Evolutionary conservation across 1,140 invertebrate species (phyloP).

Genomic region (Sinonovacula constricta): DNA sequence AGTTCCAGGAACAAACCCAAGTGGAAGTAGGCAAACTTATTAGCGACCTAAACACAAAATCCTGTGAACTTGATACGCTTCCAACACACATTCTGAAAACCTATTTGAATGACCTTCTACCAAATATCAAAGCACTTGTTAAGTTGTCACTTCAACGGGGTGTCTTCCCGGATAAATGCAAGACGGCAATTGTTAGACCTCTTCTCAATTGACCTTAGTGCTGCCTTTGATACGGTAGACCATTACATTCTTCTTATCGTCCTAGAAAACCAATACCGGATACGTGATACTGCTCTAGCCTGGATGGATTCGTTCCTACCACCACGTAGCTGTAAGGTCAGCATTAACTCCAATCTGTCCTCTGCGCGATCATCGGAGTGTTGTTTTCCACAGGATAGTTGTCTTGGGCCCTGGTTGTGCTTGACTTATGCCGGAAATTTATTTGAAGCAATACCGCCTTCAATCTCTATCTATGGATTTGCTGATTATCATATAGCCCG

Average conservation of each 20-base stretch:
- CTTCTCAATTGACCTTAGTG: neutral
- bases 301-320: too few relatives aligned
- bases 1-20: neutral
- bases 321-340: too few relatives aligned
- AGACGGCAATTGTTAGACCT: constrained; percentile 16
- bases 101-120: too few relatives aligned
- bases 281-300: neutral
- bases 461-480: constrained; percentile 4
- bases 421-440: neutral
- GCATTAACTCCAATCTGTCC: neutral
- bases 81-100: too few relatives aligned
- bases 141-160: too few relatives aligned
- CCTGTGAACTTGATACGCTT: too few relatives aligned
- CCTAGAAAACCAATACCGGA: neutral
- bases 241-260: neutral
- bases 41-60: too few relatives aligned
- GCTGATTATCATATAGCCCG: constrained; percentile 1
- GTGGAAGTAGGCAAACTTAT: too few relatives aligned
- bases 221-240: too few relatives aligned
- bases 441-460: neutral
- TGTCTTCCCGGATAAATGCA: neutral
- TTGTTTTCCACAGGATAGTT: neutral
- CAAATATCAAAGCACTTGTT: neutral
- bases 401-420: neutral
- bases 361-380: neutral